phyloP scores from a whole-genome alignment of 2,797 vertebrate species.

The Chiroxiphia lanceolata region DNA sequence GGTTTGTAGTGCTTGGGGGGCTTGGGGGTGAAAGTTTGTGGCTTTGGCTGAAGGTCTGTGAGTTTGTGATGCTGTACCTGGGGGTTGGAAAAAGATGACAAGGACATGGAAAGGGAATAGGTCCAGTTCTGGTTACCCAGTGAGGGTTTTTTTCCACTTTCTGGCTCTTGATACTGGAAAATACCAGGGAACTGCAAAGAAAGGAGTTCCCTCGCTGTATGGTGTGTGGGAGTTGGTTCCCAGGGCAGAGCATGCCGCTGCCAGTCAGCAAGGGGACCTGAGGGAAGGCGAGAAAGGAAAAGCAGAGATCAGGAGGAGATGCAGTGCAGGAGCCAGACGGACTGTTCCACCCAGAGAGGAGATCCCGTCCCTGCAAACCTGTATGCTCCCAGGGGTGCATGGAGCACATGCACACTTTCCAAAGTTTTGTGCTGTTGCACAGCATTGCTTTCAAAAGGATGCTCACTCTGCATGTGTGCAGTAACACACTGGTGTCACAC shows the following conservation, averaged over 20 bases:
- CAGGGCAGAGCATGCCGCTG: background rate
- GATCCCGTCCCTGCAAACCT: background rate
- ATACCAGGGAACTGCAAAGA: background rate
- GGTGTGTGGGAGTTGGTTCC: constrained; percentile 32
- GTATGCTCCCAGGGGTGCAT: background rate
- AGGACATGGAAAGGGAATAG: background rate
- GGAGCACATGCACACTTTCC: background rate
- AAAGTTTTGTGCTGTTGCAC: background rate
- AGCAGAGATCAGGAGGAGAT: background rate
- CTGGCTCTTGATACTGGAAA: background rate
- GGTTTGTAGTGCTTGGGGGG: background rate
- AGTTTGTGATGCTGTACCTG: background rate
- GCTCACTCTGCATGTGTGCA: background rate
- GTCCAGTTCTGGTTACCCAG: background rate
- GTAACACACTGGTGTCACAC: background rate
- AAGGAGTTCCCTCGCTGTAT: background rate
- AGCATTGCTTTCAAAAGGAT: background rate
- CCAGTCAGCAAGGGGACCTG: background rate
- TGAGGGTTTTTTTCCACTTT: background rate
- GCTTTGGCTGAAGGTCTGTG: background rate
- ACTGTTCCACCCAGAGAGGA: background rate
- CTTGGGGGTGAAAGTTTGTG: background rate
- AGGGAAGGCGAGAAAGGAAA: background rate
- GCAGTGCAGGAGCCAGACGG: background rate
- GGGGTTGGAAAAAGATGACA: background rate